These are phyloP conservation scores for Meles meles DNA, from an alignment of 2,113 vertebrate genomes.

Conservation along the genomic window DNA sequence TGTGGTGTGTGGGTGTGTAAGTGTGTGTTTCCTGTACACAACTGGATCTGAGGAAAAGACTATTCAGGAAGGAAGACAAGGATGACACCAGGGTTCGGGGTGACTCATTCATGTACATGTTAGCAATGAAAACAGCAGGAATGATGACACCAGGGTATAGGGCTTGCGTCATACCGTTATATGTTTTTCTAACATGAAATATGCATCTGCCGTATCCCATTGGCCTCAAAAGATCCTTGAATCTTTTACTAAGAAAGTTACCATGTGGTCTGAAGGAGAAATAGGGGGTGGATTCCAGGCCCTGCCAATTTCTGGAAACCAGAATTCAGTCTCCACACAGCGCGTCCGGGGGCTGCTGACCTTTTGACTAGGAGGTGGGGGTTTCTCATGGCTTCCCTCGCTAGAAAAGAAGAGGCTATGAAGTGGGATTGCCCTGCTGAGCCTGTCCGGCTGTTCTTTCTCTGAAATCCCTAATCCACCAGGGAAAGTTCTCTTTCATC, in stretches of 20 bases:
- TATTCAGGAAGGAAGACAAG: background rate
- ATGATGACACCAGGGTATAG: background rate
- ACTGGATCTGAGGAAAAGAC: background rate
- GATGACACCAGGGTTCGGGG: background rate
- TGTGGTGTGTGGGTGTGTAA: too few species aligned
- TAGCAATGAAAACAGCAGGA: background rate
- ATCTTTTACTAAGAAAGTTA: background rate
- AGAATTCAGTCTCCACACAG: too few species aligned
- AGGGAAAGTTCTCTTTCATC: background rate
- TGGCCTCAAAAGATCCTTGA: background rate
- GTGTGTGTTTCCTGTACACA: background rate
- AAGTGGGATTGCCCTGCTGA: background rate
- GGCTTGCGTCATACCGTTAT: background rate
- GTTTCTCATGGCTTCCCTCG: fast-evolving
- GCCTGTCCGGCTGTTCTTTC: background rate
- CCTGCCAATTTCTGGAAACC: background rate
- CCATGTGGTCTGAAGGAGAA: background rate
- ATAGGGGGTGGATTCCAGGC: background rate
- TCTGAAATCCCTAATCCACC: background rate
- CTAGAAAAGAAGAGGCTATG: background rate
- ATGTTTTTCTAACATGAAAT: background rate
- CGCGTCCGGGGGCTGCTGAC: background rate
- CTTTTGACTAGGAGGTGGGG: fast-evolving
- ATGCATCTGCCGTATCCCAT: background rate
- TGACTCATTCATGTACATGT: background rate